Conservation (phyloP, 2,888 invertebrate genomes). For the Galerucella nymphaeae region DNA sequence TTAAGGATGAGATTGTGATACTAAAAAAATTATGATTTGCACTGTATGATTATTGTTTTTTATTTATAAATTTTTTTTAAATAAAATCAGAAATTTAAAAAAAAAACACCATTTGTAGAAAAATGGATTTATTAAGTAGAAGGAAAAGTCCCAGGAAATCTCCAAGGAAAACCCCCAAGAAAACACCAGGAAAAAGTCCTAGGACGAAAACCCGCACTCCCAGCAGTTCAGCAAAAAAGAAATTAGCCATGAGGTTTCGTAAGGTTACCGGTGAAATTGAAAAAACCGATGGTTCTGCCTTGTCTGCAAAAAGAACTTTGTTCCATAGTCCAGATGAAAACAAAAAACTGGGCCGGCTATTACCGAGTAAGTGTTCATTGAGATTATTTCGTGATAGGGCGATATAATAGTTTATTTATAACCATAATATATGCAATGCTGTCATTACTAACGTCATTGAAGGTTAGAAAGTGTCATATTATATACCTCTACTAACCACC, state of each 20-base stretch:
- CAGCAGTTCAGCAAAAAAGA: conserved; percentile 73
- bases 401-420: no score
- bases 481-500: no score
- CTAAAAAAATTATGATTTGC: no score
- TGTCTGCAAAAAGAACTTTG: conserved; percentile 73
- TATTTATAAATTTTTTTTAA: no score
- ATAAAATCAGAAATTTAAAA: no score
- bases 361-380: conserved; percentile 48
- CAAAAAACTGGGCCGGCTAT: conserved; percentile 45
- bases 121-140: conserved; percentile 62
- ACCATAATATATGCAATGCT: no score
- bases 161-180: conserved; percentile 61
- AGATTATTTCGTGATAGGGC: not conserved
- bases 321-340: conserved; percentile 75
- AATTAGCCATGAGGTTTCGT: conserved; percentile 61
- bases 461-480: no score
- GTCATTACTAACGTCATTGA: no score
- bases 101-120: conserved; percentile 54
- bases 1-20: no score
- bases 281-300: conserved; percentile 46
- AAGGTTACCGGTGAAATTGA: conserved; percentile 54
- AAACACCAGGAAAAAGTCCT: conserved; percentile 69
- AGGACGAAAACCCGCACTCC: conserved; percentile 67
- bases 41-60: no score
- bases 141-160: conserved; percentile 54